Conservation (phyloP, 2,113 vertebrate species). For the Clarias gariepinus region DNA sequence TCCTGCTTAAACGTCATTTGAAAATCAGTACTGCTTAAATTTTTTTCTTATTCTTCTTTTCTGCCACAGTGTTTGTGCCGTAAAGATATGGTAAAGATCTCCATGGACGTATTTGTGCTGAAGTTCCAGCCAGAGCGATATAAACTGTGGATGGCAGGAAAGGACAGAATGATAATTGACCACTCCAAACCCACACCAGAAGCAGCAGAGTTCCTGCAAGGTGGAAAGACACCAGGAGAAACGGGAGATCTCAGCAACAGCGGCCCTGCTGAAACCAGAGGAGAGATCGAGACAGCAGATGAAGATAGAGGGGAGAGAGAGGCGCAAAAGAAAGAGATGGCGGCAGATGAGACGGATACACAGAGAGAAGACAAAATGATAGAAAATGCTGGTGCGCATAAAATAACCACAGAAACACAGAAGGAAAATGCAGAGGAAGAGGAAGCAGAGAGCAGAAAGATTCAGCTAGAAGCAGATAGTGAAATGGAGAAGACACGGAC, state of each 20-base stretch:
- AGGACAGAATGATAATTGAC: slow-evolving; percentile 85
- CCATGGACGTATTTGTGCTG: slow-evolving; percentile 95
- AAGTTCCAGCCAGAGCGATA: slow-evolving; percentile 95
- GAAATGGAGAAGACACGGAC: slow-evolving; percentile 9
- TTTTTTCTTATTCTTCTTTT: background rate
- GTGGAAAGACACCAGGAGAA: slow-evolving; percentile 51
- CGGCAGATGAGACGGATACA: background rate
- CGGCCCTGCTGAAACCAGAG: slow-evolving; percentile 54
- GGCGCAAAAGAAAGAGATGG: slow-evolving; percentile 25
- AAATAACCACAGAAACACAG: slow-evolving; percentile 3
- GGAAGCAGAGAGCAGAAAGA: background rate
- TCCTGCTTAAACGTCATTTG: no score
- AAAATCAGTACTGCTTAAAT: no score
- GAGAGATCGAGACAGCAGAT: slow-evolving; percentile 49
- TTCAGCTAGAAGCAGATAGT: background rate
- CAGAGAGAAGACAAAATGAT: background rate
- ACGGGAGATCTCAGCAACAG: slow-evolving; percentile 35
- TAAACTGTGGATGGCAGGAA: slow-evolving; percentile 92
- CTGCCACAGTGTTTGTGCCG: slow-evolving; percentile 90
- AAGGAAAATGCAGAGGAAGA: background rate
- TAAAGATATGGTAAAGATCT: slow-evolving; percentile 98
- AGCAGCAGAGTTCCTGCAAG: slow-evolving; percentile 78
- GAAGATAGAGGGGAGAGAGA: slow-evolving; percentile 47
- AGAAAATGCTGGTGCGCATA: slow-evolving; percentile 31
- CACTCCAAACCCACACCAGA: slow-evolving; percentile 88